phyloP scores from a whole-genome alignment of 2,113 vertebrate genomes.

The Hippocampus barbouri region DNA sequence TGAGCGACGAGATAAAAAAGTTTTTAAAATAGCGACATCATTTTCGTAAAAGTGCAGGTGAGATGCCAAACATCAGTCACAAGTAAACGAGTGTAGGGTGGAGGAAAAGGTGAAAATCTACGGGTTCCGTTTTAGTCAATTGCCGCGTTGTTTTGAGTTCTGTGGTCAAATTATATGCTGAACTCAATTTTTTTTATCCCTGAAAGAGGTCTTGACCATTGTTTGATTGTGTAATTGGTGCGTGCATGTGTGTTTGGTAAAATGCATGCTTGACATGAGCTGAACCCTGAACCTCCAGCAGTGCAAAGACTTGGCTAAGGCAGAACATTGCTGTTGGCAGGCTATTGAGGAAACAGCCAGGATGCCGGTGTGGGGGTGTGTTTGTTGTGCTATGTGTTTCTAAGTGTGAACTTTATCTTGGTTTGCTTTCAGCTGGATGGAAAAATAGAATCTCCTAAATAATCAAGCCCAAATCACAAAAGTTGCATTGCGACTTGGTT shows the following conservation, averaged over 20 bases:
- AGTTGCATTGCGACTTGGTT: not conserved
- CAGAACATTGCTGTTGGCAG: constrained; percentile 54
- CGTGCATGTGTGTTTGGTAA: constrained; percentile 14
- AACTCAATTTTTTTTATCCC: constrained; percentile 19
- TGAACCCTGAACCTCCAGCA: constrained; percentile 43
- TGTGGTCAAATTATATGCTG: constrained; percentile 7
- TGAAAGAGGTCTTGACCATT: constrained; percentile 13
- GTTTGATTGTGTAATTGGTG: not conserved
- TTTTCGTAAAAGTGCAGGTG: not conserved
- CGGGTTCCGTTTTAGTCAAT: constrained; percentile 9
- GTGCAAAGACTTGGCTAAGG: constrained; percentile 52
- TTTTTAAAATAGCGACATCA: not conserved
- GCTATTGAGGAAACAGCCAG: constrained; percentile 38
- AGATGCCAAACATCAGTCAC: not conserved
- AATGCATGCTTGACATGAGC: constrained; percentile 37
- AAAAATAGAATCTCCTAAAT: constrained; percentile 11
- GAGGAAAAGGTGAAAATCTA: not conserved
- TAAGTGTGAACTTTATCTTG: constrained; percentile 23
- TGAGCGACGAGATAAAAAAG: not conserved
- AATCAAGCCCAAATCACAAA: constrained; percentile 11
- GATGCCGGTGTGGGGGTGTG: constrained; percentile 20
- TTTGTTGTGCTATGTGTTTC: constrained; percentile 21
- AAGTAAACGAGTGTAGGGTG: not conserved
- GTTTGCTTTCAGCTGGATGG: constrained; percentile 24
- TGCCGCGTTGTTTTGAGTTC: constrained; percentile 1